Conservation (phyloP, 2,113 vertebrate species). For the Nycticorax nycticorax region DNA sequence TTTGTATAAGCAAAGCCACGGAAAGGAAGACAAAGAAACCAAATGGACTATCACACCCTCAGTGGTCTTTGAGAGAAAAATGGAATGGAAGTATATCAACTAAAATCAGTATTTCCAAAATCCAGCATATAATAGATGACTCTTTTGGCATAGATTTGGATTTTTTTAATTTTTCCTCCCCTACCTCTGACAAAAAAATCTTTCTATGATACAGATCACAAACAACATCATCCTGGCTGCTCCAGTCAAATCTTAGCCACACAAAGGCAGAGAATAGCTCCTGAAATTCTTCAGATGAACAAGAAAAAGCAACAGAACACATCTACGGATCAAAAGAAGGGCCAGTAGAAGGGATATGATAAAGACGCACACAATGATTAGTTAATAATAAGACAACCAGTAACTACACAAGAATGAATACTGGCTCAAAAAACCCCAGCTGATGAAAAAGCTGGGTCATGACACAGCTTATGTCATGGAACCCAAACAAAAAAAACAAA, state of each 20-base stretch:
- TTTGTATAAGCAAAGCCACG: not conserved
- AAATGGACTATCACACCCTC: not conserved
- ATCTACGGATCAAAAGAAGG: not conserved
- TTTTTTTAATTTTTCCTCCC: not conserved
- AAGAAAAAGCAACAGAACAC: not conserved
- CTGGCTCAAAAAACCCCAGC: not conserved
- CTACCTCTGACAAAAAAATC: not conserved
- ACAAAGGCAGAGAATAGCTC: not conserved
- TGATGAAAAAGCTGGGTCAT: not conserved
- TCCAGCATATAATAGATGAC: accelerated
- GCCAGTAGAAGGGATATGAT: not conserved
- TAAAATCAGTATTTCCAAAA: not conserved
- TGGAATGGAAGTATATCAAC: accelerated
- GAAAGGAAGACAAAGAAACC: not conserved
- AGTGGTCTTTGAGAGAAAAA: not conserved
- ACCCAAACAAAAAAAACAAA: not conserved
- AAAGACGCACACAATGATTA: not conserved
- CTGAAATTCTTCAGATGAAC: not conserved
- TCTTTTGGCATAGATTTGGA: not conserved
- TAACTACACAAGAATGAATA: not conserved
- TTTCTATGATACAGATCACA: not conserved
- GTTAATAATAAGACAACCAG: not conserved
- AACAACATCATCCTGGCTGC: not conserved
- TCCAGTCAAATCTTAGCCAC: not conserved
- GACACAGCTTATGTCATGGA: not conserved